Evolutionary conservation across 2,888 invertebrate species (phyloP).

Genomic region (Plebejus anna): DNA sequence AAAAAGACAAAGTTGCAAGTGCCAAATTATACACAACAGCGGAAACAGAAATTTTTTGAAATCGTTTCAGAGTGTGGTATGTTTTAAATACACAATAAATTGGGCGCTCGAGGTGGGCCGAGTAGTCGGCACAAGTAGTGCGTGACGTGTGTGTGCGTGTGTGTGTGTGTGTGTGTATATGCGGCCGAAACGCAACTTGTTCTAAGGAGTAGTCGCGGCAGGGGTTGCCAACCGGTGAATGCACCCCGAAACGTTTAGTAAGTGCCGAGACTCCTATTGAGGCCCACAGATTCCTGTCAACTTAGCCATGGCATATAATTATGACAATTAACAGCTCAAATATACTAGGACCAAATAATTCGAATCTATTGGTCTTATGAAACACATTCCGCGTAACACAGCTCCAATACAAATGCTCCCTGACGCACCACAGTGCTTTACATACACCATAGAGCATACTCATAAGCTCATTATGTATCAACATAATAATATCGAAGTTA

Average conservation of each 20-base stretch:
- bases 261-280: too few relatives aligned
- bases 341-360: too few relatives aligned
- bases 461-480: too few relatives aligned
- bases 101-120: constrained; percentile 15
- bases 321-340: too few relatives aligned
- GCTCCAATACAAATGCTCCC: too few relatives aligned
- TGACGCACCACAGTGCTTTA: too few relatives aligned
- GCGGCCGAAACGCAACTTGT: constrained; percentile 74
- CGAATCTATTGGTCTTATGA: too few relatives aligned
- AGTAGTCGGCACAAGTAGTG: constrained; percentile 19
- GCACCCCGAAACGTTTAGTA: not conserved
- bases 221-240: constrained; percentile 47
- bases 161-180: constrained; percentile 52
- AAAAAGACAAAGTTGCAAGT: not conserved
- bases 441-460: too few relatives aligned
- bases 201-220: constrained; percentile 71
- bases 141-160: constrained; percentile 34
- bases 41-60: constrained; percentile 20
- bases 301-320: too few relatives aligned
- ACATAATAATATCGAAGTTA: too few relatives aligned
- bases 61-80: constrained; percentile 11
- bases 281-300: too few relatives aligned
- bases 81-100: constrained; percentile 26
- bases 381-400: too few relatives aligned
- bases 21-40: constrained; percentile 6